Conservation (phyloP, 2,797 vertebrate genomes). For the Crypturellus tataupa region DNA sequence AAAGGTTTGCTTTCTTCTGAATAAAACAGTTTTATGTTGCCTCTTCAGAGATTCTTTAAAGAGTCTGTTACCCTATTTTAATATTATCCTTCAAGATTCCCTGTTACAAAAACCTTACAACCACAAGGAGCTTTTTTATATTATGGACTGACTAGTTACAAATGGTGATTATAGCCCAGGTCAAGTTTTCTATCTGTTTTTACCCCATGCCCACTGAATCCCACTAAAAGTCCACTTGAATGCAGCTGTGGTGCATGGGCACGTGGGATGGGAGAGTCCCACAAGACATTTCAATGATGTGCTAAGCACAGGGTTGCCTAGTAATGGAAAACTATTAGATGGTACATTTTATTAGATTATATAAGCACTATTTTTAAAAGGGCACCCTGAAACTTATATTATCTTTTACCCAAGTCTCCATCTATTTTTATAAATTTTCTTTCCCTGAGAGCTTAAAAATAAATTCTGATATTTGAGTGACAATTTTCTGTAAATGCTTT, state of each 20-base stretch:
- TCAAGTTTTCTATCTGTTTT: neutral
- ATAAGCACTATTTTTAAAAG: neutral
- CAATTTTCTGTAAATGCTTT: neutral
- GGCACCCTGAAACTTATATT: conserved; percentile 40
- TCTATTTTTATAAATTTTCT: conserved; percentile 18
- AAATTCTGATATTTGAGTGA: neutral
- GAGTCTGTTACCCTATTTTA: neutral
- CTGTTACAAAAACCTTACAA: neutral
- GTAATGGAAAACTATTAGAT: neutral
- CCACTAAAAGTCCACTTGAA: neutral
- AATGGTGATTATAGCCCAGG: neutral
- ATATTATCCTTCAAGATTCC: neutral
- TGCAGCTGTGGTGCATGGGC: neutral
- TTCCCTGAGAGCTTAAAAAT: conserved; percentile 16
- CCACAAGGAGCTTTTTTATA: neutral
- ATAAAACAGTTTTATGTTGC: neutral
- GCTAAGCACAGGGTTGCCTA: neutral
- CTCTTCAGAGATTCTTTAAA: neutral
- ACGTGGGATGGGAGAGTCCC: neutral
- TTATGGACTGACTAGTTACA: neutral
- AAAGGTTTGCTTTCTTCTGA: neutral
- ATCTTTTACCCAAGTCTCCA: conserved; percentile 30
- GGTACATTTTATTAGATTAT: neutral
- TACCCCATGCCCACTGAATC: neutral
- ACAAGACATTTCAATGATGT: neutral